A percentile compares a stretch with the other conserved stretches of the same genome.
Evolutionary conservation across 2,113 vertebrate genomes (phyloP).

Genomic region (Limnothrissa miodon): DNA sequence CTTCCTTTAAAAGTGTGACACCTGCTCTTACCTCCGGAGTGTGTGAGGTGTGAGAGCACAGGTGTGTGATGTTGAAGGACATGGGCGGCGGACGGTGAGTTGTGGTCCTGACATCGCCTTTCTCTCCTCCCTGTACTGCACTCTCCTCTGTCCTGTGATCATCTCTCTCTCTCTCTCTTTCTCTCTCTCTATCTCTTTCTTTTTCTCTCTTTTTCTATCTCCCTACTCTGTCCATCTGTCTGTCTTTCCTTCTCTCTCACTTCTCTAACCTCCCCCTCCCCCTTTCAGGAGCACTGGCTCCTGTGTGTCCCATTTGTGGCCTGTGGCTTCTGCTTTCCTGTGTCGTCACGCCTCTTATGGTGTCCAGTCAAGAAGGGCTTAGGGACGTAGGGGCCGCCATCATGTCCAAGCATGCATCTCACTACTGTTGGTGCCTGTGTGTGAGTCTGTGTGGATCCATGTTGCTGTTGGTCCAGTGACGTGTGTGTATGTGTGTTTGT

Average conservation of each 20-base stretch:
- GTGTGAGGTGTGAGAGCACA: constrained; percentile 68
- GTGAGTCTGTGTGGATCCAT: constrained; percentile 50
- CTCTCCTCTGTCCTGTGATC: background rate
- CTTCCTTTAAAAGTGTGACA: constrained; percentile 50
- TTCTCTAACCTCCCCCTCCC: background rate
- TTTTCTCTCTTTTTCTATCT: background rate
- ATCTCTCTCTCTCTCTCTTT: background rate
- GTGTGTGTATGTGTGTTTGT: constrained; percentile 51
- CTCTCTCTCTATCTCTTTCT: background rate
- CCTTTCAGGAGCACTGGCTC: constrained; percentile 25
- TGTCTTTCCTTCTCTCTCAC: background rate
- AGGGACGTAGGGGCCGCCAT: constrained; percentile 56
- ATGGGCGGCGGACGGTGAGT: constrained; percentile 64
- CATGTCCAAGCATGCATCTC: constrained; percentile 62
- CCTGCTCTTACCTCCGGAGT: constrained; percentile 57
- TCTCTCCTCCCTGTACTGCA: constrained; percentile 45
- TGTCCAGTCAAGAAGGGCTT: constrained; percentile 55
- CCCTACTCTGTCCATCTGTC: background rate
- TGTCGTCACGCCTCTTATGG: constrained; percentile 59
- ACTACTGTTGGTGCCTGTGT: constrained; percentile 49
- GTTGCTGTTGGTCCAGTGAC: constrained; percentile 38
- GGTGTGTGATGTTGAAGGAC: constrained; percentile 73
- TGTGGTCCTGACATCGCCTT: constrained; percentile 63
- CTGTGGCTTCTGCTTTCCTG: constrained; percentile 54
- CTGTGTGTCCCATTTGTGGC: constrained; percentile 60